Conservation (phyloP, 2,113 vertebrate genomes). For the Barnardius zonarius region DNA sequence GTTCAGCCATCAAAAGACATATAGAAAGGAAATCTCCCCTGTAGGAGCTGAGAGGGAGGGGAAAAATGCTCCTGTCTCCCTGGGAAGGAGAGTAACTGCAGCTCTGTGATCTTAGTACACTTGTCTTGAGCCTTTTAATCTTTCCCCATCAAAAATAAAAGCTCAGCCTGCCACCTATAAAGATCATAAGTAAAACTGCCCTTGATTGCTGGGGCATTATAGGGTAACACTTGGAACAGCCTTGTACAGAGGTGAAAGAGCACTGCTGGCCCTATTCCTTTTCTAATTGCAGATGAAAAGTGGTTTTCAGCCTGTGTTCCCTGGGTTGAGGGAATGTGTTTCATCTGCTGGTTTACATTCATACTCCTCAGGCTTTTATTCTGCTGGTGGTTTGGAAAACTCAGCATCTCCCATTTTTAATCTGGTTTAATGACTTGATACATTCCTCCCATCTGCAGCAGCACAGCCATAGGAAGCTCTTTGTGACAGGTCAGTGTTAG, state of each 20-base stretch:
- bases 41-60: not conserved
- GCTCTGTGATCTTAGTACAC: not conserved
- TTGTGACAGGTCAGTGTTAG: not conserved
- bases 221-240: not conserved
- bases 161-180: not conserved
- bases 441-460: not conserved
- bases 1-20: not conserved
- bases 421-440: not conserved
- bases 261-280: not conserved
- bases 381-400: not conserved
- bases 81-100: not conserved
- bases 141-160: not conserved
- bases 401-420: not conserved
- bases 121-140: not conserved
- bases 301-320: not conserved
- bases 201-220: not conserved
- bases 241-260: not conserved
- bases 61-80: not conserved
- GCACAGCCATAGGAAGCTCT: fast-evolving
- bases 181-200: not conserved
- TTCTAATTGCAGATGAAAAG: not conserved
- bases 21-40: not conserved
- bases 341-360: not conserved
- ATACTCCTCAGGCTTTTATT: not conserved
- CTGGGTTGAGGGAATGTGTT: not conserved